Percentiles rank a stretch among this genome's conserved stretches.
These are phyloP conservation scores for Geodia barretti DNA, from an alignment of 37 sponge, comb jelly and placozoan species.

Conservation along the genomic window DNA sequence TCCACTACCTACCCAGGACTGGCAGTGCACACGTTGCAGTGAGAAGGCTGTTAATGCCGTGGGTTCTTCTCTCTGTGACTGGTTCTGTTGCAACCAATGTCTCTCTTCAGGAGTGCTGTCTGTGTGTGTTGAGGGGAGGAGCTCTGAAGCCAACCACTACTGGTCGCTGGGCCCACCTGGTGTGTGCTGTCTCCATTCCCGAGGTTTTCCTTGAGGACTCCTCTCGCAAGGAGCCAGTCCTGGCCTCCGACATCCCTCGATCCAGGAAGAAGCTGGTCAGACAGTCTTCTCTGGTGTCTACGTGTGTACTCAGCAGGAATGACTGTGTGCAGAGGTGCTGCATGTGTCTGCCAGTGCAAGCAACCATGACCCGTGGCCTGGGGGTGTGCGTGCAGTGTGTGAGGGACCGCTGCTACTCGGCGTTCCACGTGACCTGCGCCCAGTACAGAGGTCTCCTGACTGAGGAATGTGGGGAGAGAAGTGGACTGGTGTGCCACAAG, in stretches of 20 bases:
- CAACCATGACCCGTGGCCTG: slow-evolving; percentile 20
- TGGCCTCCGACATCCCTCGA: slow-evolving; percentile 39
- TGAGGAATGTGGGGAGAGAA: background rate
- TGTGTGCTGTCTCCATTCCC: slow-evolving; percentile 86
- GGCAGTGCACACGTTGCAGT: slow-evolving; percentile 75
- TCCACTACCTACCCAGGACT: slow-evolving; percentile 2
- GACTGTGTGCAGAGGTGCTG: slow-evolving; percentile 40
- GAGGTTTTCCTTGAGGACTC: slow-evolving; percentile 74
- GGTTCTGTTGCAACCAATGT: too few relatives aligned
- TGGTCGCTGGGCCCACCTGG: slow-evolving; percentile 83
- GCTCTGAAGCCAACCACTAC: slow-evolving; percentile 79
- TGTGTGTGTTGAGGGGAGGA: slow-evolving; percentile 89
- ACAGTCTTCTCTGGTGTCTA: background rate
- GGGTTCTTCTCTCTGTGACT: background rate
- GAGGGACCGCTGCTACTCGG: slow-evolving; percentile 47
- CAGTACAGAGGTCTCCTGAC: slow-evolving; percentile 51
- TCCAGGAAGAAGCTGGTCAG: slow-evolving; percentile 60
- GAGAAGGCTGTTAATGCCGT: slow-evolving; percentile 40
- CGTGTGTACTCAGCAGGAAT: background rate
- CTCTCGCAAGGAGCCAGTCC: slow-evolving; percentile 53
- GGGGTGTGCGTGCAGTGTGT: slow-evolving; percentile 78
- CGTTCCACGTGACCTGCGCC: slow-evolving; percentile 92
- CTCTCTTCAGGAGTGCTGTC: slow-evolving; percentile 64
- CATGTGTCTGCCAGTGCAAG: slow-evolving; percentile 12
- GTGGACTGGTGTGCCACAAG: slow-evolving; percentile 44